Conservation (phyloP, 2,888 invertebrate genomes). For the Drosophila neotestacea region DNA sequence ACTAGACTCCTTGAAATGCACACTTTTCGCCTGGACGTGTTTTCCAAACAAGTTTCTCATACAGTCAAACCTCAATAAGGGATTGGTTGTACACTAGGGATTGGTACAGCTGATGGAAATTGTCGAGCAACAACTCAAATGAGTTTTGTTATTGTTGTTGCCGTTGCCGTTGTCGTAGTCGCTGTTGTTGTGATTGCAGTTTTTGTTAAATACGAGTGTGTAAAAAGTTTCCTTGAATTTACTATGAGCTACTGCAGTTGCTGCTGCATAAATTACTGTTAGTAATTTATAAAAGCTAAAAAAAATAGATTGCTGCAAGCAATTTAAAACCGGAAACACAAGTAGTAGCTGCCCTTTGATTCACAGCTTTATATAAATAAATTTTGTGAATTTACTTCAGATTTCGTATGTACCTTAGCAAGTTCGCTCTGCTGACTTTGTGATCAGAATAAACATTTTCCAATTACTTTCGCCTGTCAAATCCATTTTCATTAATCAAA, state of each 20-base stretch:
- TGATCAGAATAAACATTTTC: neutral
- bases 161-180: neutral
- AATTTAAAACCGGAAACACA: neutral
- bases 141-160: constrained; percentile 15
- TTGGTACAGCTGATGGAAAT: constrained; percentile 56
- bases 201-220: neutral
- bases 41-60: constrained; percentile 55
- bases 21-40: constrained; percentile 46
- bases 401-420: neutral
- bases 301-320: neutral
- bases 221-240: neutral
- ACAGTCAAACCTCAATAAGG: constrained; percentile 25
- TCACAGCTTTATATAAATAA: neutral
- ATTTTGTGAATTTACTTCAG: neutral
- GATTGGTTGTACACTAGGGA: constrained; percentile 15
- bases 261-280: neutral
- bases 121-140: constrained; percentile 28
- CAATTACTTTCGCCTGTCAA: neutral
- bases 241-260: neutral
- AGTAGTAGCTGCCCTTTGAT: neutral
- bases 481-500: constrained; percentile 6
- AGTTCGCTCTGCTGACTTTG: neutral
- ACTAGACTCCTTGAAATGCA: constrained; percentile 22
- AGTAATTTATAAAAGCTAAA: constrained; percentile 7
- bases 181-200: constrained; percentile 30